Percentiles rank a stretch among this genome's conserved stretches.
phyloP scores from a whole-genome alignment of 2,113 vertebrate genomes.

The Chinchilla lanigera region DNA sequence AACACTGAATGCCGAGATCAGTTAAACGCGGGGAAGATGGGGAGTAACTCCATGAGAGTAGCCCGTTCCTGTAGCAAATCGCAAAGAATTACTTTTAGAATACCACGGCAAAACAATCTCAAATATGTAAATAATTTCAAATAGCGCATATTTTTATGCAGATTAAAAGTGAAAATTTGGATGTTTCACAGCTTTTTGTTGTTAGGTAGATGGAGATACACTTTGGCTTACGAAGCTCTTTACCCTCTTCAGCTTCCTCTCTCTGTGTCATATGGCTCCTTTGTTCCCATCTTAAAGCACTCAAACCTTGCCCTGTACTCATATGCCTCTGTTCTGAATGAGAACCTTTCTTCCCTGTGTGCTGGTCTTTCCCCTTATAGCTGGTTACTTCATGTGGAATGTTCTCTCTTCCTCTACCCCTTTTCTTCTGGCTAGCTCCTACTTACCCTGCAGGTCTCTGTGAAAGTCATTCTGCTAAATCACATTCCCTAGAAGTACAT shows the following conservation, averaged over 20 bases:
- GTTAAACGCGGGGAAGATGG: too few relatives aligned
- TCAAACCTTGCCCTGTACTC: background rate
- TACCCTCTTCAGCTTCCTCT: background rate
- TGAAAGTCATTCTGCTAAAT: background rate
- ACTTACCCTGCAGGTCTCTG: background rate
- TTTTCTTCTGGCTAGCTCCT: background rate
- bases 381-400: background rate
- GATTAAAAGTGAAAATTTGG: background rate
- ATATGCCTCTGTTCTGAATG: background rate
- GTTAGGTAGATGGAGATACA: background rate
- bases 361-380: background rate
- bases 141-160: background rate
- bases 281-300: background rate
- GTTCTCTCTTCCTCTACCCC: accelerated
- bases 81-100: slow-evolving; percentile 24
- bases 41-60: background rate
- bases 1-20: background rate
- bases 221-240: background rate
- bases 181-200: background rate
- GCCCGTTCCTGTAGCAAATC: background rate
- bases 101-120: background rate
- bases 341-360: background rate
- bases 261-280: background rate
- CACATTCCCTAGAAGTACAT: background rate
- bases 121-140: background rate